A percentile compares a stretch with the other conserved stretches of the same genome.
phyloP scores from a whole-genome alignment of 2,888 invertebrate genomes.

The Drosophila nr. fundita region DNA sequence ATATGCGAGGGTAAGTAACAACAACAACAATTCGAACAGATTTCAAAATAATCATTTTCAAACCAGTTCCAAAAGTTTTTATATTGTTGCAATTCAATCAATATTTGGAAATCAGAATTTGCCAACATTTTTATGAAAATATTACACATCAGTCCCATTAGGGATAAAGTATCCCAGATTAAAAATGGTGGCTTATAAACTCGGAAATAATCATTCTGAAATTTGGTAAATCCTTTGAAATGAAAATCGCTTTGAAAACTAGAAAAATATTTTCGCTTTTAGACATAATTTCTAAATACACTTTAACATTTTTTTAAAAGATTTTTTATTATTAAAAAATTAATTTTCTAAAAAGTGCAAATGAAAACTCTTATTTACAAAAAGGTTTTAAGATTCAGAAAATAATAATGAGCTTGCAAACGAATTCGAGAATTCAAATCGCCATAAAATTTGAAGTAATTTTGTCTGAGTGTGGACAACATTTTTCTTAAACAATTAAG shows the following conservation, averaged over 20 bases:
- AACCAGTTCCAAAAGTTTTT: neutral
- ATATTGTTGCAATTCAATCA: neutral
- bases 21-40: neutral
- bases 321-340: neutral
- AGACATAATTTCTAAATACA: neutral
- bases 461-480: neutral
- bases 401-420: neutral
- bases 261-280: neutral
- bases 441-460: neutral
- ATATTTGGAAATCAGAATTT: neutral
- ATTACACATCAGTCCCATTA: neutral
- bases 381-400: neutral
- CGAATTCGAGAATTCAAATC: neutral
- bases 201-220: neutral
- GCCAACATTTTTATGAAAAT: neutral
- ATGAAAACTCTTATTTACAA: neutral
- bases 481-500: neutral
- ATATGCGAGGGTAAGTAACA: slow-evolving; percentile 97
- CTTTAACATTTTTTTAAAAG: neutral
- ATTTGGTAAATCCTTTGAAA: neutral
- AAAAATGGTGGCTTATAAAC: neutral
- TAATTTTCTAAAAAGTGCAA: neutral
- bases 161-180: neutral
- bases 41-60: neutral
- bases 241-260: neutral